Evolutionary conservation across 2,113 vertebrate genomes (phyloP).

Genomic region (Psammodynastes pulverulentus): DNA sequence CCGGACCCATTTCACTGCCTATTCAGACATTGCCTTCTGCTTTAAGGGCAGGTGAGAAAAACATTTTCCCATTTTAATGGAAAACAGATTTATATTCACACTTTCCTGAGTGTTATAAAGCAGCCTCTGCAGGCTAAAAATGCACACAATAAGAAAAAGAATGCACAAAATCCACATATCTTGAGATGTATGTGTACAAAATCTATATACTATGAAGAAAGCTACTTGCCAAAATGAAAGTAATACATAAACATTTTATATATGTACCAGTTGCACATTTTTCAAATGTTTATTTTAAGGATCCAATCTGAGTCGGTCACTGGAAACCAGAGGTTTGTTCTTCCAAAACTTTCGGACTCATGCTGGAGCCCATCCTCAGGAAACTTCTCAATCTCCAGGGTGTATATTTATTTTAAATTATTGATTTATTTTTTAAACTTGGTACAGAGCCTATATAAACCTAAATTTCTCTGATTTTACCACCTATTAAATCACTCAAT

Average conservation of each 20-base stretch:
- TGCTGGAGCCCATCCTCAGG: neutral
- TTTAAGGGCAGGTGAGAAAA: neutral
- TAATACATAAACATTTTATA: neutral
- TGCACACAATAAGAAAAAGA: neutral
- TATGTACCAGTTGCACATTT: neutral
- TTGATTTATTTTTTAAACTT: neutral
- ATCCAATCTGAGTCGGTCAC: neutral
- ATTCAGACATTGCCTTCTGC: neutral
- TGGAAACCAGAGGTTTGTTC: neutral
- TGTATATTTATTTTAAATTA: neutral
- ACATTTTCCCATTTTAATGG: neutral
- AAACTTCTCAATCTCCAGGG: neutral
- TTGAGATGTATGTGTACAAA: neutral
- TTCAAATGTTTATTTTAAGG: neutral
- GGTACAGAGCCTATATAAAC: neutral
- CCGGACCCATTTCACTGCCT: neutral
- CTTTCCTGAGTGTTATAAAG: neutral
- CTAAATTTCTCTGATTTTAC: neutral
- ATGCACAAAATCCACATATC: neutral
- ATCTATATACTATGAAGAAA: neutral
- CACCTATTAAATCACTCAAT: neutral
- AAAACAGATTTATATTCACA: neutral
- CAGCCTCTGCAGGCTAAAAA: neutral
- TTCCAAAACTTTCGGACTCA: neutral
- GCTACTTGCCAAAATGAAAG: neutral